Evolutionary conservation across 2,113 vertebrate genomes (phyloP), one percentile per base, ranked within the genome.

Genomic region (Pyxicephalus adspersus): DNA sequence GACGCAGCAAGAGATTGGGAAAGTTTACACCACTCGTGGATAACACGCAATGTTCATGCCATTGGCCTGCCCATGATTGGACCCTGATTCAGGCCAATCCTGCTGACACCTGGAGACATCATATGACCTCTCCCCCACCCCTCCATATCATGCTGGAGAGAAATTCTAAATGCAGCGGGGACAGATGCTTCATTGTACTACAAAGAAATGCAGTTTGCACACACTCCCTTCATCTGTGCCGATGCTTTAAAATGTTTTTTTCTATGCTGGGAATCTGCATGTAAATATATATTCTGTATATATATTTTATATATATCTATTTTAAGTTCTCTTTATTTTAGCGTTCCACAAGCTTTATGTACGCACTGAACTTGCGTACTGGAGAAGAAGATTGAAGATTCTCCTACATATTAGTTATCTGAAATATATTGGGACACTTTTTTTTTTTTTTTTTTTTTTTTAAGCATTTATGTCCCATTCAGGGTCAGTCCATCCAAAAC

Each of bases 271-370:
- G 80, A 45, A 82, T 82, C 63, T 82, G 80, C 80, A 82, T 82
- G 80, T 82, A 82, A 82, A 82, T 82, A 75, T 82, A 82, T 82
- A 82, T 75, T 82, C 80, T 82, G 80, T 82, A 58, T 82, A 75
- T 81, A 82, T 81, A 81, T 73, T 73, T 73, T 81, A 72, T 81
- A 72, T 81, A 80, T 79, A 72, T n/a, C n/a, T 81, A 74, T 81
- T 74, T 81, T 81, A 65, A 58, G 61, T 81, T 64, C 68, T 81
- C n/a, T 29, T 65, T 74, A 75, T 73, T 55, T 65, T 81, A 73
- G 28, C 75, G 58, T 74, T 75, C 23, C 22, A 64, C 57, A 52
- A 66, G 80, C 70, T 75, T 64, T 23, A 28, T 45, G 45, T 74
- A 57, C 29, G 76, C 16, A 45, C 15, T 13, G 22, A 26, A 15